Base-by-base conservation (phyloP, 2,113 vertebrate species). In the Pterocles burchelli region DNA sequence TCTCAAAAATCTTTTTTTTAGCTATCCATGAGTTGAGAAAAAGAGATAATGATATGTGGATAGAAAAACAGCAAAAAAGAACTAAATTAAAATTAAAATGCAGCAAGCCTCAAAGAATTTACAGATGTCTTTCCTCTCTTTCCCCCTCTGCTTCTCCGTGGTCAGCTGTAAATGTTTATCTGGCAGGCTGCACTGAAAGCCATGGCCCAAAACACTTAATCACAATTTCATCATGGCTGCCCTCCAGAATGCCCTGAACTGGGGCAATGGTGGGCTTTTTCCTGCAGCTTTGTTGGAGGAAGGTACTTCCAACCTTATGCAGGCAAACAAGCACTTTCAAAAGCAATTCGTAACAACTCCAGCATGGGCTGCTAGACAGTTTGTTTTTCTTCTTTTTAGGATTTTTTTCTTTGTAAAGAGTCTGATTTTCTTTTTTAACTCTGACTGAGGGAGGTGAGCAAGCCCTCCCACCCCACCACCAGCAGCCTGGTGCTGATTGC, bases 91-190 rank as follows among this genome's bases (percentile, higher is more conserved):
- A 96, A 95, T 85, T 91, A 95, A 95, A 96, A 95, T 1, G 0
- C 86, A 95, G 94, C 80, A 96, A 94, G 92, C 36, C 45, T 91
- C 87, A 90, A 94, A 95, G 95, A 96, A 96, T 93, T 91, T 95
- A 88, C 95, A 97, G 95, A 95, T 95, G 94, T 94, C 92, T 92
- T 83, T 96, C 85, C 48, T 91, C 85, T 95, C 65, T 72, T 80
- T 82, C 63, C 68, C 74, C 59, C 55, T 41, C 51, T 2, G 7
- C 88, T 83, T 88, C 83, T 91, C 75, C 3, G 13, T 89, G 85
- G 88, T 96, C 97, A 97, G 96, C 96, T 97, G 96, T 94, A 97
- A 96, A 97, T 96, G 97, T 96, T 97, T 97, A 97, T 97, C 96
- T 96, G 95, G 83, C 82, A 97, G 85, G 74, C 94, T 91, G 63